Base-by-base conservation (phyloP, 2,113 vertebrate genomes). In the Setophaga coronata region DNA sequence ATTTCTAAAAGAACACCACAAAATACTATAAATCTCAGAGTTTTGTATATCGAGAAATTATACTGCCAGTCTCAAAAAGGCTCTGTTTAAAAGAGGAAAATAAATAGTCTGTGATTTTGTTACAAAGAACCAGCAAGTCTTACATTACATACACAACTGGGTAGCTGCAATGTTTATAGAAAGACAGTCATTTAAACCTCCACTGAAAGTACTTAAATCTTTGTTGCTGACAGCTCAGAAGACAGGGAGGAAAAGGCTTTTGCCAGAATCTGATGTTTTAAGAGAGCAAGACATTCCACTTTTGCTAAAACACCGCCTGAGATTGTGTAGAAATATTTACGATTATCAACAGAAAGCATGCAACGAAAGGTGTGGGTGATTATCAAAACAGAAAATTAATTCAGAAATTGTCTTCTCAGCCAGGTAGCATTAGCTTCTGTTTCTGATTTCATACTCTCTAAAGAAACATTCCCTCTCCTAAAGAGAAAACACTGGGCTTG, bases 181-280 rank as follows among this genome's bases (percentile, higher is more conserved):
- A 88, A 94, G 62, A 29, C 61, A 87, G 47, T 54, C 79, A 73
- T 85, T 97, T 90, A 89, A 96, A 90, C 34, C 42, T 77, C 61
- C 43, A 24, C 60, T 81, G 56, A 34, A 96, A 90, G 80, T 71
- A 83, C 82, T 81, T 94, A 90, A 87, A 95, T 94, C 88, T 92
- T 81, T 51, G 53, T 2, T 94, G 95, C 82, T 95, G 90, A 96
- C 92, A 88, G 89, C 43, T 79, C 89, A 93, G 82, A 88, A 86
- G 86, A 90, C 53, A 42, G 82, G 51, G 17, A 93, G 76, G 71
- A 93, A 88, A 76, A 87, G 23, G 20, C n/a, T 67, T 54, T 54
- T 85, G 82, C 74, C 91, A 92, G 29, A 93, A 72, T 64, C 29
- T 38, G 31, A 56, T 79, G 26, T 38, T 87, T 64, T 67, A 76